These are phyloP conservation scores for human DNA, from an alignment of 2,113 vertebrate genomes.

Conservation along the genomic window GRCh38 chr2:33910001-33910500, in stretches of 20 bases:
- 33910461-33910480: background rate
- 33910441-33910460: background rate
- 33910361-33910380: background rate
- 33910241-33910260: background rate
- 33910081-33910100: background rate
- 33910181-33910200: background rate
- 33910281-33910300: background rate
- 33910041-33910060: background rate
- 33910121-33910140: background rate
- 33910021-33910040: background rate
- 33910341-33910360: background rate
- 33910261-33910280: background rate
- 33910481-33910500: background rate
- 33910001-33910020: background rate
- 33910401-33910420: background rate
- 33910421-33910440: background rate
- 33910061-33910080: background rate
- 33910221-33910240: background rate
- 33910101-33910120: background rate
- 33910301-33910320: background rate
- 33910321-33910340: background rate
- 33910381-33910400: background rate
- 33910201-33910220: background rate
- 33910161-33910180: background rate
- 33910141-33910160: background rate